Conservation (phyloP, 2,113 vertebrate genomes). For the Stomatorhinus ivindoensis region DNA sequence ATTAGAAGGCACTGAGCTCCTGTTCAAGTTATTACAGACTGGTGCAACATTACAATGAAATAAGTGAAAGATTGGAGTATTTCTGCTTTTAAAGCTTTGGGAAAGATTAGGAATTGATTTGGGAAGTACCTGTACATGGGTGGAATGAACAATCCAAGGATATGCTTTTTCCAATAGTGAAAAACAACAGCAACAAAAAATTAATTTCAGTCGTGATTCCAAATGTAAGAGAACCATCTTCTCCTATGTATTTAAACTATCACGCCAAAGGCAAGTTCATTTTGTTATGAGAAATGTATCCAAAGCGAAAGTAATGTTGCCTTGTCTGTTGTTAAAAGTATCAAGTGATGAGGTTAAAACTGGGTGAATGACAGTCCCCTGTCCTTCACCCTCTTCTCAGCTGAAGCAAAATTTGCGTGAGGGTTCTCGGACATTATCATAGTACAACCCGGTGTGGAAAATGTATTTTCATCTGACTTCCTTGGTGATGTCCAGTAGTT, state of each 20-base stretch:
- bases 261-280: background rate
- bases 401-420: background rate
- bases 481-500: slow-evolving; percentile 21
- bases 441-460: background rate
- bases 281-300: background rate
- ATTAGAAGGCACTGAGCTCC: background rate
- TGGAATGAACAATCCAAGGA: background rate
- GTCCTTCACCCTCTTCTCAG: background rate
- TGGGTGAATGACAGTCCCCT: slow-evolving; percentile 6
- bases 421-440: background rate
- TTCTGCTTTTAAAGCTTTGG: background rate
- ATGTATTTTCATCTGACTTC: background rate
- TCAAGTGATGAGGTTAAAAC: background rate
- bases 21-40: background rate
- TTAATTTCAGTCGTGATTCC: background rate
- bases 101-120: background rate
- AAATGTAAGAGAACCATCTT: background rate
- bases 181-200: background rate
- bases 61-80: background rate
- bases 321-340: background rate
- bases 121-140: background rate
- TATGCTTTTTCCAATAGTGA: background rate
- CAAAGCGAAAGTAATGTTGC: background rate
- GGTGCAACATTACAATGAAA: background rate
- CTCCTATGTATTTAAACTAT: background rate